Evolutionary conservation across 2,113 vertebrate genomes (phyloP), one percentile per base, ranked within the genome.

Genomic region (Pterocles orientalis): DNA sequence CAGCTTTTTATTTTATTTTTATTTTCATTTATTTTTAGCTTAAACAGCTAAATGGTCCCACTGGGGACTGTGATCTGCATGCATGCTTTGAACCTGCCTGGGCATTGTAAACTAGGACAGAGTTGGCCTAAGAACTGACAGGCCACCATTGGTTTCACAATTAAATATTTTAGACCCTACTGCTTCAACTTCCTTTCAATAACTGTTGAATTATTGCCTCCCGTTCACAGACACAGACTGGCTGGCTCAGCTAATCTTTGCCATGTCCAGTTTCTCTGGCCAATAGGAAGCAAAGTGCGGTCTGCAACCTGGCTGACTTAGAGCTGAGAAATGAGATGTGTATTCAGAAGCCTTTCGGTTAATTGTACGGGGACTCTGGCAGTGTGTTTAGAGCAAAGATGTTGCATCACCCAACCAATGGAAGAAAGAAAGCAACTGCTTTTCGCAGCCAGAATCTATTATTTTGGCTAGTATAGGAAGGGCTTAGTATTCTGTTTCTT

Each of bases 121-220:
- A 58, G 26, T 6, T 88, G 60, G 72, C 51, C 65, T 57, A 48
- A 72, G 45, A 90, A 78, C 45, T 83, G 64, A 60, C 64, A 92
- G 72, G 66, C 69, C 80, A 53, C 68, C 56, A 71, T 45, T 82
- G 76, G 57, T 83, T 95, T 94, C 86, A 68, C 72, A 84, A 53
- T 71, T 76, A 69, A 93, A 90, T 62, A 90, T 54, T 88, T 94
- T 64, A 39, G 43, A 69, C 39, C 29, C 66, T 79, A 82, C 69
- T 76, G 57, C 79, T 88, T 92, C 82, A 86, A 75, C 21, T 45
- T 95, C 56, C 47, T 92, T 86, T 97, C 85, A 88, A 48, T 64
- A 93, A 81, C 75, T 62, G 9, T 47, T 93, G 76, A 81, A 48
- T 93, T 93, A 73, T 75, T 94, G 61, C 45, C 48, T 92, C 51